These are phyloP conservation scores for Laticauda laticaudata DNA, from an alignment of 2,113 vertebrate genomes.

Conservation along the genomic window DNA sequence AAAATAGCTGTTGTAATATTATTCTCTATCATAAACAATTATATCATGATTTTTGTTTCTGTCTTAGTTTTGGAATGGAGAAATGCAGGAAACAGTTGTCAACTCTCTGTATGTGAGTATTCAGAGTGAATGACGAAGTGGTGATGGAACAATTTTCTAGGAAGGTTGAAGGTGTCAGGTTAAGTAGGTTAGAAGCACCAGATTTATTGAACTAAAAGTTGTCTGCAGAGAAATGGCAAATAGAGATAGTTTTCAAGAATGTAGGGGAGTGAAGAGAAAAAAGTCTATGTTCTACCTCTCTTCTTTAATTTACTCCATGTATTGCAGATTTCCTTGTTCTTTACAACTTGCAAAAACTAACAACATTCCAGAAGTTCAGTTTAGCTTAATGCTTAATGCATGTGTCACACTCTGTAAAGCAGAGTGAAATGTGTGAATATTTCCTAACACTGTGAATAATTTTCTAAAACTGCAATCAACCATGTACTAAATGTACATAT, in stretches of 20 bases:
- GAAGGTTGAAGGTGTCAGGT: neutral
- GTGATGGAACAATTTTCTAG: neutral
- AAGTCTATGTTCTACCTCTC: neutral
- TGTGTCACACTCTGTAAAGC: neutral
- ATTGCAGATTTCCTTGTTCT: neutral
- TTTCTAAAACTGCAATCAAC: neutral
- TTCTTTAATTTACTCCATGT: neutral
- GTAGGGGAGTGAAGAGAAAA: neutral
- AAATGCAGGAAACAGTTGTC: neutral
- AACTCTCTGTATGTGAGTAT: neutral
- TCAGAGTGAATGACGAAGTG: neutral
- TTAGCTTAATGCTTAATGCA: neutral
- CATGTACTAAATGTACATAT: no score
- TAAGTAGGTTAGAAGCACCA: neutral
- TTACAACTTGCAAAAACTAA: neutral
- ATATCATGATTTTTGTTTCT: neutral
- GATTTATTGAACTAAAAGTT: neutral
- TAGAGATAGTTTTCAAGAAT: neutral
- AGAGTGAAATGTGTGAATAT: neutral
- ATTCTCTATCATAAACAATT: neutral
- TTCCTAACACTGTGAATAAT: slow-evolving; percentile 1
- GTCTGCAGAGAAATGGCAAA: neutral
- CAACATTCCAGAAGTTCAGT: neutral
- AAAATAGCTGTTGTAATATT: neutral
- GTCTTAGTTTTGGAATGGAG: neutral